phyloP scores from a whole-genome alignment of 2,797 vertebrate genomes.

The Periparus ater region DNA sequence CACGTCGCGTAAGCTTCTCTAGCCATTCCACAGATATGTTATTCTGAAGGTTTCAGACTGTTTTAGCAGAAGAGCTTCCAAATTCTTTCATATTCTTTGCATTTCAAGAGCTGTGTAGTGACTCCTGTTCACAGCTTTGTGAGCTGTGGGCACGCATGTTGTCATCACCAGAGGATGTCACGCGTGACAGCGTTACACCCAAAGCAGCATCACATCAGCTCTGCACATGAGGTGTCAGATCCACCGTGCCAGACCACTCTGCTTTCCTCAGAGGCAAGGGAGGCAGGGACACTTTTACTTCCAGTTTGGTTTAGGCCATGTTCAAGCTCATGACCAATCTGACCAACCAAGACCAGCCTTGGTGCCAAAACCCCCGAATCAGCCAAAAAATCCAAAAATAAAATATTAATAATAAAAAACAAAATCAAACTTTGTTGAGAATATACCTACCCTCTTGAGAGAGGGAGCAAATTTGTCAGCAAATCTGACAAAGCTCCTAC shows the following conservation, averaged over 20 bases:
- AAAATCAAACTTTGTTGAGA: not conserved
- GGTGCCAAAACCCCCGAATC: not conserved
- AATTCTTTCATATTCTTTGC: not conserved
- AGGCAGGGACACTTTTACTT: not conserved
- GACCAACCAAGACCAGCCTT: not conserved
- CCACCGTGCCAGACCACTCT: not conserved
- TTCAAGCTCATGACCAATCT: not conserved
- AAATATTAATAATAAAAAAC: not conserved
- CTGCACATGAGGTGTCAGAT: not conserved
- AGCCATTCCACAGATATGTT: not conserved
- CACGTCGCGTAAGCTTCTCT: not conserved
- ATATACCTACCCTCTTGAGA: not conserved
- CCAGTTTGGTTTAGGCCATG: not conserved
- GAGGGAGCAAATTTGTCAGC: not conserved
- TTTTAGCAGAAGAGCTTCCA: not conserved
- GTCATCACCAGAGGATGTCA: not conserved
- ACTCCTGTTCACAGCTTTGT: not conserved
- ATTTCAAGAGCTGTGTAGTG: not conserved
- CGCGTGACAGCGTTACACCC: fast-evolving
- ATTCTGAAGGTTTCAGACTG: not conserved
- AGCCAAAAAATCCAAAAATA: not conserved
- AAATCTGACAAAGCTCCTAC: not conserved
- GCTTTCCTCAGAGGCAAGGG: not conserved
- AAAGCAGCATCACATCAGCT: not conserved
- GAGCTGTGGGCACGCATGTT: not conserved